Conservation (phyloP, 2,113 vertebrate species). For the Zosterops japonicus region DNA sequence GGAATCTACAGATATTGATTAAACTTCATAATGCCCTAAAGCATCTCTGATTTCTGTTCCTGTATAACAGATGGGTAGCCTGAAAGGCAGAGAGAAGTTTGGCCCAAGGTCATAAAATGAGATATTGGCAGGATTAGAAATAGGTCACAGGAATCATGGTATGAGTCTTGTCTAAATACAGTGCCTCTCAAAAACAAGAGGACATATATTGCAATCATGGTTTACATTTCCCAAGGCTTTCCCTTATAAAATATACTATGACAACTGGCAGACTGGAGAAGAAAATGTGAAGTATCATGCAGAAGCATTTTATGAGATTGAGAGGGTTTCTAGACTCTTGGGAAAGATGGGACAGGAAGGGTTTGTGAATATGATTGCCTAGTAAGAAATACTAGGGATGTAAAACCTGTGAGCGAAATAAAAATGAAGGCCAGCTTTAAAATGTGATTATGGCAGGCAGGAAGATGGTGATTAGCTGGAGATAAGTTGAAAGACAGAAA, state of each 20-base stretch:
- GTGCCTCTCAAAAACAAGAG: background rate
- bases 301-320: conserved; percentile 6
- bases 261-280: background rate
- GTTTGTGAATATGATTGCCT: too few species aligned
- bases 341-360: too few species aligned
- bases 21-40: background rate
- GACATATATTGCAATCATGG: background rate
- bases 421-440: too few species aligned
- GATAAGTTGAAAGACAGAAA: too few species aligned
- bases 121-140: background rate
- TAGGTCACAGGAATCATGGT: background rate
- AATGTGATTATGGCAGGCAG: too few species aligned
- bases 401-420: too few species aligned
- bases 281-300: background rate
- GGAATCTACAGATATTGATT: background rate
- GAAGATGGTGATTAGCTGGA: too few species aligned
- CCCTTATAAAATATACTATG: background rate
- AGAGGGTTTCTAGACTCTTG: background rate
- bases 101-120: conserved; percentile 14
- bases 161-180: background rate
- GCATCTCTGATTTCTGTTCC: background rate
- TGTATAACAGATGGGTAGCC: background rate
- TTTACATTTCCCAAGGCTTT: conserved; percentile 6
- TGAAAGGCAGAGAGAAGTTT: conserved; percentile 3
- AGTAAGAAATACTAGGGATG: too few species aligned